Percentiles rank a stretch among this genome's conserved stretches.
Evolutionary conservation across 2,113 vertebrate genomes (phyloP).

Genomic region (Psittacula cyanocephala): DNA sequence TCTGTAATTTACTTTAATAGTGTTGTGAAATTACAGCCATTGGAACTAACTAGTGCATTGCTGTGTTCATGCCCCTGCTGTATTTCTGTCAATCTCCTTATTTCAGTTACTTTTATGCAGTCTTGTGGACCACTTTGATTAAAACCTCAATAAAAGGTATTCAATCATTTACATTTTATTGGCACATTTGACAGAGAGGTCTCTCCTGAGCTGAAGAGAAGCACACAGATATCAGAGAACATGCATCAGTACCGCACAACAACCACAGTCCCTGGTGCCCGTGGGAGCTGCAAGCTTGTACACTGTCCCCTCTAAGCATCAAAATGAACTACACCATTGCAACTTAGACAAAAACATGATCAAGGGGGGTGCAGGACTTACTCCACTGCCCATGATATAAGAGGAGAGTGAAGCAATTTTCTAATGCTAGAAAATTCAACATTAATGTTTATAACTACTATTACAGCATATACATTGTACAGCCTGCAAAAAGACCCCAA

Average conservation of each 20-base stretch:
- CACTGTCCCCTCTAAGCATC: background rate
- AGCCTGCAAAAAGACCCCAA: background rate
- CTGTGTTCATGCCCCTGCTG: background rate
- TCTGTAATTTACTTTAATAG: constrained; percentile 7
- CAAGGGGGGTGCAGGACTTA: background rate
- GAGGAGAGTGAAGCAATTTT: background rate
- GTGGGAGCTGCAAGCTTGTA: background rate
- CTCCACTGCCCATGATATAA: background rate
- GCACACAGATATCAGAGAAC: background rate
- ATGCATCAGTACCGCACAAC: background rate
- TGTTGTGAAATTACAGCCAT: constrained; percentile 2
- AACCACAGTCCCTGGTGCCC: background rate
- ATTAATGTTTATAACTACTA: background rate
- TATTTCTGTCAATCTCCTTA: background rate
- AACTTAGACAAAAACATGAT: background rate
- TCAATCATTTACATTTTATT: background rate
- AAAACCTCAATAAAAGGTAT: constrained; percentile 12
- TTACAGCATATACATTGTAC: background rate
- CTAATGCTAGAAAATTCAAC: background rate
- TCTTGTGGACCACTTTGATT: background rate
- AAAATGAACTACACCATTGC: background rate
- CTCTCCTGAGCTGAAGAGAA: background rate
- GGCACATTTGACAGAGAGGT: background rate
- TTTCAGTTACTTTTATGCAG: background rate
- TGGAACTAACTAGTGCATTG: background rate